These are phyloP conservation scores for Wasmannia auropunctata DNA, from an alignment of 1,140 invertebrate species.

Conservation along the genomic window DNA sequence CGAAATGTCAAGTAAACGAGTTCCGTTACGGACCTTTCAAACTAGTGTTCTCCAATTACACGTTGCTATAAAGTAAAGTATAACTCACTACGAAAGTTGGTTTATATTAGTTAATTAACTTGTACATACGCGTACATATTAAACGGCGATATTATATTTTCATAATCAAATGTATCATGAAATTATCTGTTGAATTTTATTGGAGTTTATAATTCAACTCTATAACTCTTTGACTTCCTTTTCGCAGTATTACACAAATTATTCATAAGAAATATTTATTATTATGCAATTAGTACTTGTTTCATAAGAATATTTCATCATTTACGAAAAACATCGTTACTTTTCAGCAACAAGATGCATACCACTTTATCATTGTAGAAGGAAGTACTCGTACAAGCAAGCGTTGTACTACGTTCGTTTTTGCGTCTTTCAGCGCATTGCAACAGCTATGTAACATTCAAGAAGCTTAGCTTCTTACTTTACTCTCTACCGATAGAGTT, in stretches of 20 bases:
- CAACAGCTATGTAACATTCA: conserved; percentile 54
- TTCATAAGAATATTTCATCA: background rate
- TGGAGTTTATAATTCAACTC: background rate
- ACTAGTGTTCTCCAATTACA: background rate
- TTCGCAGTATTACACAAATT: background rate
- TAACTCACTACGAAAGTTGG: background rate
- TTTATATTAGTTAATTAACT: conserved; percentile 19
- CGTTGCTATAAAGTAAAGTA: background rate
- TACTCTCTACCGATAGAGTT: conserved; percentile 1
- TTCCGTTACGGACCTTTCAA: conserved; percentile 30
- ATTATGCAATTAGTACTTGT: background rate
- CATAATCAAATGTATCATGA: background rate
- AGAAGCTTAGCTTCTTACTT: conserved; percentile 39
- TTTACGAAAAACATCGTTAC: background rate
- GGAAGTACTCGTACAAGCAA: background rate
- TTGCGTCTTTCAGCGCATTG: conserved; percentile 19
- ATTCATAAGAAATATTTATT: background rate
- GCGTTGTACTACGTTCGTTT: background rate
- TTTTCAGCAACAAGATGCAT: background rate
- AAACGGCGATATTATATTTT: background rate
- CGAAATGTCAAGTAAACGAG: conserved; percentile 33
- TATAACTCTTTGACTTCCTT: background rate
- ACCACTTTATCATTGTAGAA: background rate
- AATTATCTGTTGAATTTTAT: background rate
- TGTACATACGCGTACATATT: background rate